Base-by-base conservation (phyloP, 2,797 vertebrate genomes). In the Artibeus jamaicensis region DNA sequence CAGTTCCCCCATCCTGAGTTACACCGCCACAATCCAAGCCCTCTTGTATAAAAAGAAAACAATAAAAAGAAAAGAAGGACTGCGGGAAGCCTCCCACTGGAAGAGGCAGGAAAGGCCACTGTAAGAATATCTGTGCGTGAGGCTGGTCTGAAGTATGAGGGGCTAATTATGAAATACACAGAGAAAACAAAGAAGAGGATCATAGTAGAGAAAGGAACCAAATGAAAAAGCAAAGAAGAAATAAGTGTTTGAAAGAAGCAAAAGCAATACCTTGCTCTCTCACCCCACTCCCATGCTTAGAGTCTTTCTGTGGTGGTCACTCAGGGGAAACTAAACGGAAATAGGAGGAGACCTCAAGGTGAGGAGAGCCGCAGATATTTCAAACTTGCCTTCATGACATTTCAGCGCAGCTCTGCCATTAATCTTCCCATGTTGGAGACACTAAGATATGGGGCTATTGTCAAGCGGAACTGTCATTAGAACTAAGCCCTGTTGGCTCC, bases 401-500 rank as follows among this genome's bases (percentile, higher is more conserved):
- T 57, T 77, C 16, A 68, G 24, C 91, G 46, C 55, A 84, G 46
- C 70, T 76, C 7, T 34, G 29, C 21, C 79, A 89, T 96, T 83
- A 46, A 82, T 96, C 86, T 93, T 89, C 24, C 39, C n/a, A 81
- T 2, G 84, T 21, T 55, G 59, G 44, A 91, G 39, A 95, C 68
- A 85, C 65, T 71, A 71, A 96, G 79, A 90, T 67, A 82, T 26
- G 42, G 48, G 46, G 76, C 39, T 90, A 24, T 34, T 87, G 37
- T 91, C 84, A 65, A 86, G 74, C 81, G 46, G 93, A 86, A 70
- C 77, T 90, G 34, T 91, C 83, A 84, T 76, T 79, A 89, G 39
- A 93, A 91, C 39, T 39, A 81, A 92, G 50, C n/a, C 74, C 46
- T 89, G 16, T 62, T 92, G 86, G 37, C 81, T 93, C 21, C 77